Base-by-base conservation (phyloP, 2,888 invertebrate species). In the Drosophila atripex region DNA sequence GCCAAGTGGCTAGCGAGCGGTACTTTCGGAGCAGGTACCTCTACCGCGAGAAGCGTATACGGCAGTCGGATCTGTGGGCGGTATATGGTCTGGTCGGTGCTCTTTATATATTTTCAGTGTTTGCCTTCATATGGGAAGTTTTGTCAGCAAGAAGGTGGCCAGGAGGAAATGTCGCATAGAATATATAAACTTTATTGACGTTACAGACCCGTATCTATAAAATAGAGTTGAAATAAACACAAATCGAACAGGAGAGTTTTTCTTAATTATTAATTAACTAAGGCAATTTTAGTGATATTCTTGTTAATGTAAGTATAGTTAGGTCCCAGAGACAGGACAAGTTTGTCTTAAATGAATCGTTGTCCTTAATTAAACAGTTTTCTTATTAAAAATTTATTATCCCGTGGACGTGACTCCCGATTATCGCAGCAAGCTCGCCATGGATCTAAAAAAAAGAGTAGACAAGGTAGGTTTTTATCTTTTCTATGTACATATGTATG, bases 101-200 rank as follows among this genome's bases (percentile, higher is more conserved):
- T 7, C 47, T 70, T 2, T 64, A 79, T 32, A n/a, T 59, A 0
- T 28, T 70, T 3, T 70, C 79, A 0, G 23, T 76, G 6, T 5
- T 76, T 7, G 46, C 85, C 4, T 85, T 86, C 4, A 1, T 70
- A 1, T 60, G 73, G 18, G 86, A 87, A 41, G 12, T 86, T 2
- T 9, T 77, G 16, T 72, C 74, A 1, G 43, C 52, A 47, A 16
- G 30, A n/a, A 30, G 46, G 28, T 1, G 55, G 3, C 11, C 18
- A 6, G 18, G n/a, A 12, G 9, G 16, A 14, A n/a, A 39, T 28
- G 28, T 9, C 9, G 28, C 28, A 28, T 28, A 28, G 9, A 28
- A 28, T 9, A 9, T 9, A 28, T 23, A 3, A 23, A 23, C 4
- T 3, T 23, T 23, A 23, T 23, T 5, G 21, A 23, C 21, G 21